A percentile compares a stretch with the other conserved stretches of the same genome.
Conservation (phyloP, 2,797 vertebrate species). For the Catamblyrhynchus diadema region DNA sequence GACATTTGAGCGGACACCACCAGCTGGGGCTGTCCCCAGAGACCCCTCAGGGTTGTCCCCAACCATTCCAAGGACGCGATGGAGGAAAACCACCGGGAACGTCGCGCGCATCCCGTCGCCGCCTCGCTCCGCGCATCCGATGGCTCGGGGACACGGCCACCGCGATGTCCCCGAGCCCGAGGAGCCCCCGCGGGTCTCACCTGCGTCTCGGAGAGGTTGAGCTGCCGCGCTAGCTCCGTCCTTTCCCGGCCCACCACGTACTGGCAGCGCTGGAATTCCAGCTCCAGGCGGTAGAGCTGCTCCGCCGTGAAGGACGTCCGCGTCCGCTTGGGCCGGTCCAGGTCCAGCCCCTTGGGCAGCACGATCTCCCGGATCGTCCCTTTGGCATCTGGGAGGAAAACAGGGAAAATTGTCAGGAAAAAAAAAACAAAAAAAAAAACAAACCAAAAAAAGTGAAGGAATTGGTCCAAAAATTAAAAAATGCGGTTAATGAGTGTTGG, state of each 20-base stretch:
- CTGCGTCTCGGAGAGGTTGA: constrained; percentile 95
- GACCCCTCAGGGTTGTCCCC: background rate
- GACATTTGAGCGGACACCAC: background rate
- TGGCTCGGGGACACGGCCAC: fast-evolving
- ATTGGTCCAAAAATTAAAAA: no score
- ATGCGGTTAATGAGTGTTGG: no score
- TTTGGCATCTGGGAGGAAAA: constrained; percentile 85
- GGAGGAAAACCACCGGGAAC: fast-evolving
- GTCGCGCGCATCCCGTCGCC: fast-evolving
- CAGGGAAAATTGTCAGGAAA: fast-evolving
- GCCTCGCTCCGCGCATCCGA: fast-evolving
- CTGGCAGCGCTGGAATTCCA: constrained; percentile 96
- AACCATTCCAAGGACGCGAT: fast-evolving
- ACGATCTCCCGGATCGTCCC: constrained; percentile 97
- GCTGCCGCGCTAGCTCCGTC: constrained; percentile 89
- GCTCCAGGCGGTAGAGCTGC: constrained; percentile 93
- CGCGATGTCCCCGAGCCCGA: fast-evolving
- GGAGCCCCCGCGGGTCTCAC: constrained; percentile 63
- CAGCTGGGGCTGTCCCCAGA: fast-evolving
- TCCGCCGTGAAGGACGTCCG: constrained; percentile 96
- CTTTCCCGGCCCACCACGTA: constrained; percentile 95
- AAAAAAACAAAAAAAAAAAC: no score
- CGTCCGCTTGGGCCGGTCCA: constrained; percentile 94
- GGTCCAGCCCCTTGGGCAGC: constrained; percentile 91
- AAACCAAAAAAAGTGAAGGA: no score